These are phyloP conservation scores for Pavo muticus DNA, from an alignment of 2,113 vertebrate genomes.

Conservation along the genomic window DNA sequence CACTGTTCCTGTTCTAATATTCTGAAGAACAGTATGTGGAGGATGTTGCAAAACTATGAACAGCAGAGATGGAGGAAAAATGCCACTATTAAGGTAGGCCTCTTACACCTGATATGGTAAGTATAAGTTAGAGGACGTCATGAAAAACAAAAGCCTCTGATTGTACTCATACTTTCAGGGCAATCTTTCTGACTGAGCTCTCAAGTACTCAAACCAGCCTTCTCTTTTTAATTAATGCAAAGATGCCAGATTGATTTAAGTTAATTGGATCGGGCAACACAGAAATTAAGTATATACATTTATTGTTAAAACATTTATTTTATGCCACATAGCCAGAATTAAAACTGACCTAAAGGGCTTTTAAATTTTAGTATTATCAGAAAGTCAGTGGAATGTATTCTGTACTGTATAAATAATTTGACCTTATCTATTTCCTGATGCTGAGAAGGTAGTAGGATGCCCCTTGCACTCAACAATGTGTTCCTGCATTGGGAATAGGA, in stretches of 20 bases:
- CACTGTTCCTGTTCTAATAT: background rate
- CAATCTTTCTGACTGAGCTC: background rate
- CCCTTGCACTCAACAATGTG: background rate
- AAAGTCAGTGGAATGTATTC: background rate
- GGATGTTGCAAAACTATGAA: background rate
- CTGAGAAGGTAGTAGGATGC: background rate
- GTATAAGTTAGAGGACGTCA: background rate
- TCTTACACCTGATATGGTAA: background rate
- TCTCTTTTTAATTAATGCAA: background rate
- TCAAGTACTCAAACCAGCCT: background rate
- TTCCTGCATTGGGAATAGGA: background rate
- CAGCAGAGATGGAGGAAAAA: background rate
- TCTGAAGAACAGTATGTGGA: background rate
- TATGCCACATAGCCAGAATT: background rate
- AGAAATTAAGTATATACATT: background rate
- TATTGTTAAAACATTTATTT: background rate
- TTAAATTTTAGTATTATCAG: background rate
- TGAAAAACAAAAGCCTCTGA: background rate
- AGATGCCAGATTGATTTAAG: background rate
- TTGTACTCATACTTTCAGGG: background rate
- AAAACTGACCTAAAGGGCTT: background rate
- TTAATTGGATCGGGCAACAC: background rate
- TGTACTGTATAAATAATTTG: background rate
- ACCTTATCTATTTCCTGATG: background rate
- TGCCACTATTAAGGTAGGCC: background rate